phyloP scores from a whole-genome alignment of 37 sponge, comb jelly and placozoan genomes.

The Oopsacas minuta region DNA sequence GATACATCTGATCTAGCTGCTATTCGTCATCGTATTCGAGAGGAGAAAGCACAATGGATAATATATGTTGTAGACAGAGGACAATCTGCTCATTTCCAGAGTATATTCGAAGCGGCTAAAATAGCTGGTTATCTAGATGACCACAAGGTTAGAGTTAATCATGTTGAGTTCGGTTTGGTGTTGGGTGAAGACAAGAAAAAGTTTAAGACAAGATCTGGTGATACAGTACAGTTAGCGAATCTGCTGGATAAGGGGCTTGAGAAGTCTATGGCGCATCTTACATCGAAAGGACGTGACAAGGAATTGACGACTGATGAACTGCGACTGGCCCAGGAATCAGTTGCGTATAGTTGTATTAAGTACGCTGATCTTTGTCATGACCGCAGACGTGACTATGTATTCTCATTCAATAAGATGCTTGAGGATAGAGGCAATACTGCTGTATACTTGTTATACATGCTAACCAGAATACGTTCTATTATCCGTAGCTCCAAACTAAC shows the following conservation, averaged over 20 bases:
- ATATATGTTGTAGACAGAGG: conserved; percentile 94
- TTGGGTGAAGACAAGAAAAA: conserved; percentile 90
- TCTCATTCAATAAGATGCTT: conserved; percentile 97
- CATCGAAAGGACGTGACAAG: conserved; percentile 63
- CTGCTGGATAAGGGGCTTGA: conserved; percentile 88
- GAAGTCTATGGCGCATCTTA: conserved; percentile 45
- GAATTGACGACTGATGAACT: conserved; percentile 74
- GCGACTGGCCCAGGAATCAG: conserved; percentile 58
- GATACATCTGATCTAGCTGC: conserved; percentile 95
- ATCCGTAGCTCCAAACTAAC: conserved; percentile 58
- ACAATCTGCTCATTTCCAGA: conserved; percentile 67
- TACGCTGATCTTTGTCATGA: conserved; percentile 88
- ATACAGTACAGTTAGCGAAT: conserved; percentile 68
- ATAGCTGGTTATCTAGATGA: conserved; percentile 59
- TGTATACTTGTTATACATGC: conserved; percentile 76
- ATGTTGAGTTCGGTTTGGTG: conserved; percentile 96
- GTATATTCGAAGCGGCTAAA: conserved; percentile 43
- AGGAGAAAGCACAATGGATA: conserved; percentile 79
- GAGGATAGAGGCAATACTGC: conserved; percentile 94
- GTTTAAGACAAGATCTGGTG: conserved; percentile 65
- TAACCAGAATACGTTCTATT: conserved; percentile 50
- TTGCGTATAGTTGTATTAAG: conserved; percentile 97
- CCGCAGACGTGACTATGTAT: conserved; percentile 84
- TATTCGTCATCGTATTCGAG: conserved; percentile 57
- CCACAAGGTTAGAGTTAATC: conserved; percentile 39